Evolutionary conservation across 2,888 invertebrate species (phyloP), one percentile per base, ranked within the genome.

Genomic region (Linnaemya tessellans): DNA sequence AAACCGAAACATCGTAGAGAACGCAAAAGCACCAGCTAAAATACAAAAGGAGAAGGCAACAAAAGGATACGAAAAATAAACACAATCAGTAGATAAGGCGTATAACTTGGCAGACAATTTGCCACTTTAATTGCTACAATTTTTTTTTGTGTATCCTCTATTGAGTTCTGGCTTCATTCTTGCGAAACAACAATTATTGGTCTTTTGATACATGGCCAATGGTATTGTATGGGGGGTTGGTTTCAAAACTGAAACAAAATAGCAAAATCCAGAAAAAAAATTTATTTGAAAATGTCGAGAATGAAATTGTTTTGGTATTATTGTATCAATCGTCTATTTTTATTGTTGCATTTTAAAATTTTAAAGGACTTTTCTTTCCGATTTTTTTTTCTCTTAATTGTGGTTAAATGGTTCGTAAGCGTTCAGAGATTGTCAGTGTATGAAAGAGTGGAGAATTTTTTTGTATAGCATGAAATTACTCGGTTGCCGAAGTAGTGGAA

Each of bases 71-170:
- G 56, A 84, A 77, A 85, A 82, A 75, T 80, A 85, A 85, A 85
- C 79, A 85, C 79, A 82, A 85, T 82, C 82, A 75, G 78, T 67
- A 65, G 82, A 85, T 85, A 85, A 82, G 84, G 64, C 82, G 58
- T 80, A 80, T 77, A 85, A 84, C 84, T 87, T 85, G 87, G 84
- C 86, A 90, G 89, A 90, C 90, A 90, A 91, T 91, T 91, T 90
- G 89, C 91, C 89, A 90, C 89, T 91, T 91, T 91, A 91, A 91
- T 91, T 91, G 90, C 88, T 87, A 86, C 87, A 89, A 90, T 90
- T 90, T 90, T 90, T 84, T 65, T n/a, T n/a, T n/a, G n/a, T n/a
- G n/a, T 5, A 10, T 38, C 43, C 60, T 58, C 3, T 38, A 25
- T 60, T 74, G 30, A 60, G 22, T 60, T 74, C 67, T 58, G 43